Conservation (phyloP, 2,113 vertebrate genomes). For the Callopanchax toddi region DNA sequence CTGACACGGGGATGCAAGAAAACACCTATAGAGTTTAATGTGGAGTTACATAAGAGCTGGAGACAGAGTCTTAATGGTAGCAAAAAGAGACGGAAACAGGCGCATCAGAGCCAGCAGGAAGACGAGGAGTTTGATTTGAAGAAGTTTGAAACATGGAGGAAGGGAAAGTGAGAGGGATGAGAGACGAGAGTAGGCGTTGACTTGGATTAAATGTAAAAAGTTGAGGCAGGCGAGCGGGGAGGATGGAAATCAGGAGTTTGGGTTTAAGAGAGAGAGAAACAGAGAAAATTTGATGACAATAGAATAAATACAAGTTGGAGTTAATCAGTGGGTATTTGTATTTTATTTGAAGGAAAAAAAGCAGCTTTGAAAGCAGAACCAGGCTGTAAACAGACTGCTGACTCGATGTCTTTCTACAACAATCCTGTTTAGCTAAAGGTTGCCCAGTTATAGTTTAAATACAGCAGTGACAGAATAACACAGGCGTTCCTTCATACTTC, state of each 20-base stretch:
- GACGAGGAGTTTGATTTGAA: constrained; percentile 36
- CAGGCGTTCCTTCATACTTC: not conserved
- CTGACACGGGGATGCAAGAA: constrained; percentile 21
- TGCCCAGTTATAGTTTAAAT: not conserved
- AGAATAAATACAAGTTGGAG: not conserved
- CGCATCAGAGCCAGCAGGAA: constrained; percentile 29
- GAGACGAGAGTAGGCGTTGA: constrained; percentile 41
- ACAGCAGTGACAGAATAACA: not conserved
- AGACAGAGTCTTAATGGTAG: constrained; percentile 37
- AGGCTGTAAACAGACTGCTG: not conserved
- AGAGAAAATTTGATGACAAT: not conserved
- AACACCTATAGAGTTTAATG: constrained; percentile 40
- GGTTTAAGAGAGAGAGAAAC: not conserved
- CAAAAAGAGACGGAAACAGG: constrained; percentile 31
- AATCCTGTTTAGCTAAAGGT: not conserved
- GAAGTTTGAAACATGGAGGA: constrained; percentile 31
- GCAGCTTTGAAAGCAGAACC: not conserved
- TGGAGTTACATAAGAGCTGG: constrained; percentile 45
- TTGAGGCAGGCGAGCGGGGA: constrained; percentile 5
- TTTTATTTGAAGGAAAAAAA: not conserved
- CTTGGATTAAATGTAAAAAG: constrained; percentile 36
- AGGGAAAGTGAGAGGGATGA: constrained; percentile 45
- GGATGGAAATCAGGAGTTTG: constrained; percentile 10
- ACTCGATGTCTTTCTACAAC: not conserved
- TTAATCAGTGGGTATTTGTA: not conserved